Base-by-base conservation (phyloP, 2,113 vertebrate genomes). In the Nicator chloris region DNA sequence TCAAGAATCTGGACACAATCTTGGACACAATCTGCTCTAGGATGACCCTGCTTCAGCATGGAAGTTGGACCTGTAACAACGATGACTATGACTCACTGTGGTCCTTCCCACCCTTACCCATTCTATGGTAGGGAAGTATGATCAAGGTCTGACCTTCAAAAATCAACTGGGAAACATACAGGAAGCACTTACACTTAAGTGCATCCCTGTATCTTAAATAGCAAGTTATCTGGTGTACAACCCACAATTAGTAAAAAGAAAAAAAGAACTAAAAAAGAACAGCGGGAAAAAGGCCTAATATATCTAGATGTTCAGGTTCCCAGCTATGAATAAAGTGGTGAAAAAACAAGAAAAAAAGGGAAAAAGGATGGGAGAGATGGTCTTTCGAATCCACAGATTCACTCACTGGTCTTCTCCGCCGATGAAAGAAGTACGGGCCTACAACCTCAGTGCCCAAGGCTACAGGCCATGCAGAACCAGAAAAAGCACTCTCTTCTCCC, bases 361-460 rank as follows among this genome's bases (percentile, higher is more conserved):
- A 22, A 27, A 24, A 47, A 21, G 2, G 1, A 33, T 5, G 1
- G 19, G 6, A 35, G 15, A 37, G 1, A 26, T 1, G 0, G 4
- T 45, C 27, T 71, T 77, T 37, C 3, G 11, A 65, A 66, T 21
- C 11, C 27, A 45, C 26, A 35, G 4, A 44, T 20, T 64, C 35
- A 44, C 2, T 4, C 6, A 6, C 37, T 16, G 8, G n/a, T 78
- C 4, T 50, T 59, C 15, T 11, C 19, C 49, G 26, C 2, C 1
- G 4, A 40, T 20, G 2, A 16, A 50, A 8, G 1, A 22, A 30
- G 10, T 3, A 27, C 3, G 1, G 35, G n/a, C 54, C 82, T 49
- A 5, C 12, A 59, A 31, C 19, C 26, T 53, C 27, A 21, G 6
- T 2, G 20, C 5, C 18, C 8, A 7, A 63, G 18, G 26, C 77